Percentiles rank a stretch among this genome's conserved stretches.
These are phyloP conservation scores for Chrysina gloriosa DNA, from an alignment of 2,888 invertebrate species.

Conservation along the genomic window DNA sequence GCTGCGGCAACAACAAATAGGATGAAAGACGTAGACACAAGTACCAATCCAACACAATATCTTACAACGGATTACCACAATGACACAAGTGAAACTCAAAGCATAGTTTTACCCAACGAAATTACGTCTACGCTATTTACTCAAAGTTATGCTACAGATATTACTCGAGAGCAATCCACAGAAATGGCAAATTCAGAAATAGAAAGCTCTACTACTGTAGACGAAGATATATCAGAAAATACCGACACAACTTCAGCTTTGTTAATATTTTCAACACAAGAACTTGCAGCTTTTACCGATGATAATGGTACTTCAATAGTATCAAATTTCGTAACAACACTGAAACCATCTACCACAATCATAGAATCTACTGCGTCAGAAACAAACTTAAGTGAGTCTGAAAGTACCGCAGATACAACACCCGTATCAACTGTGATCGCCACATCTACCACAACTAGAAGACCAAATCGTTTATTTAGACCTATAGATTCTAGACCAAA, in stretches of 20 bases:
- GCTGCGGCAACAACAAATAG: background rate
- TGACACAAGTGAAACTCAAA: background rate
- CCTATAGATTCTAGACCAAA: constrained; percentile 62
- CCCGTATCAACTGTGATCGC: constrained; percentile 37
- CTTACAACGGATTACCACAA: no score
- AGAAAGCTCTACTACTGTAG: background rate
- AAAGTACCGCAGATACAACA: constrained; percentile 39
- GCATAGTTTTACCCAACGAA: background rate
- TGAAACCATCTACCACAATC: constrained; percentile 17
- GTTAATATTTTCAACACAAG: constrained; percentile 5
- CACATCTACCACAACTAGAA: constrained; percentile 51
- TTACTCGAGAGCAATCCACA: constrained; percentile 13
- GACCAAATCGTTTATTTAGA: constrained; percentile 57
- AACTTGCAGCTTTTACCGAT: background rate
- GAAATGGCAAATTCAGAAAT: constrained; percentile 20
- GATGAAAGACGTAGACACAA: background rate
- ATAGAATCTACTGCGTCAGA: constrained; percentile 44
- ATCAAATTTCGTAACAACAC: background rate
- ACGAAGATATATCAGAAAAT: constrained; percentile 8
- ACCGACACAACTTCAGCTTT: background rate
- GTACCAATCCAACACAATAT: background rate
- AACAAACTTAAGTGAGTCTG: constrained; percentile 26
- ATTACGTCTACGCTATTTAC: background rate
- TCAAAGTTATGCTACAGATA: background rate
- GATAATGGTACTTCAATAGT: background rate